These are phyloP conservation scores for Xiphophorus birchmanni DNA, from an alignment of 2,797 vertebrate genomes.

Conservation along the genomic window DNA sequence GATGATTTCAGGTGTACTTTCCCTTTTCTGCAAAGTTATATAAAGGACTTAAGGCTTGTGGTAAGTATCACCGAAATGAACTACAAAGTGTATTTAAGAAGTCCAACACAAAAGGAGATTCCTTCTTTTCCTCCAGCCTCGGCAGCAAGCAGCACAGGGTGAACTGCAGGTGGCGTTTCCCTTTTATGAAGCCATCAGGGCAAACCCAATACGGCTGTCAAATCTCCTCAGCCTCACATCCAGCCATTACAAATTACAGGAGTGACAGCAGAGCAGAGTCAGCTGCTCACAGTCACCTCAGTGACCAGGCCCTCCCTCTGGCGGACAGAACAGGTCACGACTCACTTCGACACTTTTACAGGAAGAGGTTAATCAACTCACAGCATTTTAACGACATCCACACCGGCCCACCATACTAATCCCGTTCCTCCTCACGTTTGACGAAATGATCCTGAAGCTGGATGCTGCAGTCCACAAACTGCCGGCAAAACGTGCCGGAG, in stretches of 20 bases:
- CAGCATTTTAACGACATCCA: slow-evolving; percentile 81
- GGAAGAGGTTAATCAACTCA: slow-evolving; percentile 64
- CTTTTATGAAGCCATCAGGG: neutral
- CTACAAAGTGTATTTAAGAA: neutral
- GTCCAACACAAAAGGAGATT: neutral
- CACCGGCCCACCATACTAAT: slow-evolving; percentile 47
- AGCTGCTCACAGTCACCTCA: slow-evolving; percentile 13
- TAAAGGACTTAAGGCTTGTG: neutral
- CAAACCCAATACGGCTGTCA: neutral
- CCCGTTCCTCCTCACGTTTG: slow-evolving; percentile 30
- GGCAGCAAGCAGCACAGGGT: neutral
- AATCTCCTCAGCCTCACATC: neutral
- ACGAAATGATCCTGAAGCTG: neutral
- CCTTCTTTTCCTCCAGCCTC: neutral
- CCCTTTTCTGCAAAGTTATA: neutral
- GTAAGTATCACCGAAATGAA: neutral
- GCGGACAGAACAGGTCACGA: slow-evolving; percentile 43
- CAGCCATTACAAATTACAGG: neutral
- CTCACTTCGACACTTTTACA: slow-evolving; percentile 51
- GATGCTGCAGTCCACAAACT: slow-evolving; percentile 12
- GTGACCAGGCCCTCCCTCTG: slow-evolving; percentile 61
- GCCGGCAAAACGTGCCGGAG: slow-evolving; percentile 8
- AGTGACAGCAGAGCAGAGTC: neutral
- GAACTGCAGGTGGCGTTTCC: neutral
- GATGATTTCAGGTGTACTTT: neutral